Conservation (phyloP, 2,888 invertebrate genomes). For the Podabrus alpinus region DNA sequence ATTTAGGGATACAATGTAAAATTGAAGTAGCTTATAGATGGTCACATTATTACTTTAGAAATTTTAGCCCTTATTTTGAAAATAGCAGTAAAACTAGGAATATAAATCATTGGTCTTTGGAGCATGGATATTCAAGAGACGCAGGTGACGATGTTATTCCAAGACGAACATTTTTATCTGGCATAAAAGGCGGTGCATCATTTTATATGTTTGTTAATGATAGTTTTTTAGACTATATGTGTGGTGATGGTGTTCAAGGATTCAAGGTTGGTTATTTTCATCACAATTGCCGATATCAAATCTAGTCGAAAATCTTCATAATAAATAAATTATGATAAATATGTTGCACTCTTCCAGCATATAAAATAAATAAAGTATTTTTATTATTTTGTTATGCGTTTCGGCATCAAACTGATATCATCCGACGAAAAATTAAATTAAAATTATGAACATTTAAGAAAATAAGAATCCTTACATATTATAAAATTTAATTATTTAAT, state of each 20-base stretch:
- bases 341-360: too few relatives aligned
- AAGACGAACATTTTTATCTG: constrained; percentile 59
- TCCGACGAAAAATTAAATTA: too few relatives aligned
- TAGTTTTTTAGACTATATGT: constrained; percentile 2
- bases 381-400: too few relatives aligned
- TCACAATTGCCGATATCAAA: not conserved
- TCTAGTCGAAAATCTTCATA: too few relatives aligned
- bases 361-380: too few relatives aligned
- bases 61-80: not conserved
- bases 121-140: not conserved
- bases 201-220: constrained; percentile 54
- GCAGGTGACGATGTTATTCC: constrained; percentile 61
- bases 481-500: too few relatives aligned
- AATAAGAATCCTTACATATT: too few relatives aligned
- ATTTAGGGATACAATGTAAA: not conserved
- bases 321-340: too few relatives aligned
- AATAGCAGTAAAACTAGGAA: not conserved
- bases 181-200: constrained; percentile 47
- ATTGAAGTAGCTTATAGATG: not conserved
- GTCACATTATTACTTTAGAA: not conserved
- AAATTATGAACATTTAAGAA: too few relatives aligned
- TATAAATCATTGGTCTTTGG: not conserved
- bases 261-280: not conserved
- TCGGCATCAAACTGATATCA: too few relatives aligned
- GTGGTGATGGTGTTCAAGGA: constrained; percentile 7